These are phyloP conservation scores for Dermochelys coriacea DNA, from an alignment of 2,797 vertebrate species.

Conservation along the genomic window DNA sequence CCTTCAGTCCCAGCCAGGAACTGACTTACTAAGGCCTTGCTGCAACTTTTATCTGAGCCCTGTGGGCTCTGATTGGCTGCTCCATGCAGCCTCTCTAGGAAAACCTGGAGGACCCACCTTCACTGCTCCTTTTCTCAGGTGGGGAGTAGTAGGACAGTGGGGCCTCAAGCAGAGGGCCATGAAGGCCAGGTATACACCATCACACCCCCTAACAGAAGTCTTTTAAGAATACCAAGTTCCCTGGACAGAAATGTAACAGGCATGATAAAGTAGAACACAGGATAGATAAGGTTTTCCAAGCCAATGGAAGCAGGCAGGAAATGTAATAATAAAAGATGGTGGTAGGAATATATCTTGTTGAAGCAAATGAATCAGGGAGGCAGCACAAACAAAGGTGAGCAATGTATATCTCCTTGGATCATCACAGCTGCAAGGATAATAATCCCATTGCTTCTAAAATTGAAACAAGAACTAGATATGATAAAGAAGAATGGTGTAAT, in stretches of 20 bases:
- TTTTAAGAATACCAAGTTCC: conserved; percentile 13
- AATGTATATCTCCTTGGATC: conserved; percentile 61
- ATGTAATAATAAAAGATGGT: conserved; percentile 22
- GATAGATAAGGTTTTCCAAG: neutral
- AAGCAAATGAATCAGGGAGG: neutral
- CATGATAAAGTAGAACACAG: conserved; percentile 44
- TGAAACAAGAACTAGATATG: conserved; percentile 64
- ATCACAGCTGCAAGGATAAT: conserved; percentile 52
- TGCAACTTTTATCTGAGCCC: no score
- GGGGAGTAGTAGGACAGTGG: no score
- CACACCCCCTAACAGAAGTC: neutral
- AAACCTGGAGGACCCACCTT: no score
- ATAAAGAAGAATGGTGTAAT: conserved; percentile 35
- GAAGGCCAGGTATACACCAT: no score
- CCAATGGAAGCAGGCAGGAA: conserved; percentile 30
- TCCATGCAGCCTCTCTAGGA: no score
- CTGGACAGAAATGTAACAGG: conserved; percentile 27
- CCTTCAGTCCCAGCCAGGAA: no score
- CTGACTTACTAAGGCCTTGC: no score
- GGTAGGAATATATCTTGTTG: conserved; percentile 33
- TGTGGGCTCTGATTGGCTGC: no score
- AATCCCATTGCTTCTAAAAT: conserved; percentile 68
- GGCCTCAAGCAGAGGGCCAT: no score
- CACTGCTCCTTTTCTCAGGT: no score
- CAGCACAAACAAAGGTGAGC: conserved; percentile 56